phyloP scores from a whole-genome alignment of 2,888 invertebrate species.

The Thecocarcelia acutangulata region DNA sequence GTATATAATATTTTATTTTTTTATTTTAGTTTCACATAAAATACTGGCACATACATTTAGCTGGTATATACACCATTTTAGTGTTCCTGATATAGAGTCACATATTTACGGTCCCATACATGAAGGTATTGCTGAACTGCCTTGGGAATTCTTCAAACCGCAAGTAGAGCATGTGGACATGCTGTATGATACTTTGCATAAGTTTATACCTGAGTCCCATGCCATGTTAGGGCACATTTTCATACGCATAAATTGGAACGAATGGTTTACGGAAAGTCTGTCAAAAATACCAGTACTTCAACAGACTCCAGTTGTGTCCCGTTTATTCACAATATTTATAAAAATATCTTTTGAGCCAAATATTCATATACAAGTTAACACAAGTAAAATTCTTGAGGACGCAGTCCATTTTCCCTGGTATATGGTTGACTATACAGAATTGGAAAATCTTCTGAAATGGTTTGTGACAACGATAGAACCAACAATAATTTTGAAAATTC shows the following conservation, averaged over 20 bases:
- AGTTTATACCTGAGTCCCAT: conserved; percentile 87
- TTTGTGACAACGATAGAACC: conserved; percentile 88
- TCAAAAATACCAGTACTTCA: conserved; percentile 81
- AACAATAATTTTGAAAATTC: conserved; percentile 84
- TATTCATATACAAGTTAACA: conserved; percentile 83
- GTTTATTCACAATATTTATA: conserved; percentile 86
- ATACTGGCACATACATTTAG: conserved; percentile 85
- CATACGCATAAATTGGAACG: conserved; percentile 85
- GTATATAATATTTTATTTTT: background rate
- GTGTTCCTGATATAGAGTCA: conserved; percentile 84
- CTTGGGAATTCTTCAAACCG: conserved; percentile 88
- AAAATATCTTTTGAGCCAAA: conserved; percentile 88
- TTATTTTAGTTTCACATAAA: conserved; percentile 74
- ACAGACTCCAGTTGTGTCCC: conserved; percentile 83
- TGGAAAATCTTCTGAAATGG: conserved; percentile 88
- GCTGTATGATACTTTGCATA: conserved; percentile 83
- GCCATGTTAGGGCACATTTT: conserved; percentile 88
- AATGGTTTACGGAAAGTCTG: conserved; percentile 82
- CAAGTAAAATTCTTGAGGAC: conserved; percentile 83
- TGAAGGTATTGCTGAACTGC: conserved; percentile 84
- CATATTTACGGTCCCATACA: conserved; percentile 86
- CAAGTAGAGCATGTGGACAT: conserved; percentile 85
- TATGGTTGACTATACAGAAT: conserved; percentile 84
- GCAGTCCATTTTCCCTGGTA: conserved; percentile 86
- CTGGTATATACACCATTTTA: conserved; percentile 87